Conservation (phyloP, 2,113 vertebrate species). For the Gymnarchus niloticus region DNA sequence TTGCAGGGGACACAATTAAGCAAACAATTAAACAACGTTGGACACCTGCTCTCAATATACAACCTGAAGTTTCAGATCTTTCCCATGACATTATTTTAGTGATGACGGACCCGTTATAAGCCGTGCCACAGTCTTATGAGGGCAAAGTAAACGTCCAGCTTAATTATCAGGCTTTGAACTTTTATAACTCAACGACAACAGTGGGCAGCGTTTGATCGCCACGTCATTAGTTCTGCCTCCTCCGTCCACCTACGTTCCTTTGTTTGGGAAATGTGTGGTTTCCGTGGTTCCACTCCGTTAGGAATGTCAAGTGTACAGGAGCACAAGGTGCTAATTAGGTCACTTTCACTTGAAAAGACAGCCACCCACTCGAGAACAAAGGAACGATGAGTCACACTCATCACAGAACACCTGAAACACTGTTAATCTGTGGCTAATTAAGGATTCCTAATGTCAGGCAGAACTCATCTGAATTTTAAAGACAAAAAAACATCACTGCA, state of each 20-base stretch:
- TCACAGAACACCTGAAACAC: conserved; percentile 25
- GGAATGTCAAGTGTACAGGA: conserved; percentile 11
- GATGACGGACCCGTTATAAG: background rate
- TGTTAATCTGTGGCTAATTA: conserved; percentile 22
- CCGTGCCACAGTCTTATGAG: background rate
- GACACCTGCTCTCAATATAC: too few relatives aligned
- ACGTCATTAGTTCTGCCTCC: background rate
- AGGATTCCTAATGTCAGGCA: conserved; percentile 17
- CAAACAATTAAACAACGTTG: too few relatives aligned
- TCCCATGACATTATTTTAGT: background rate
- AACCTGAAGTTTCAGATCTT: too few relatives aligned
- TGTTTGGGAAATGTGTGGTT: background rate
- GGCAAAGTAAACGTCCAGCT: background rate
- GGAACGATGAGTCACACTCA: conserved; percentile 11
- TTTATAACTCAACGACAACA: background rate
- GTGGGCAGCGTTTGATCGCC: background rate
- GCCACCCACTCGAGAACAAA: conserved; percentile 14
- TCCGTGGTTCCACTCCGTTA: background rate
- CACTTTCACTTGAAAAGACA: conserved; percentile 5
- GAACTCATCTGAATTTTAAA: conserved; percentile 22
- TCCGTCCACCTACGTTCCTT: background rate
- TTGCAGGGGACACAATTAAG: background rate
- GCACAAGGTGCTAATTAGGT: conserved; percentile 18
- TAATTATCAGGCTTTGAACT: conserved; percentile 3
- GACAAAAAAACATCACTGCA: conserved; percentile 15